Conservation (phyloP, 2,888 invertebrate species). For the Caenorhabditis sp. region DNA sequence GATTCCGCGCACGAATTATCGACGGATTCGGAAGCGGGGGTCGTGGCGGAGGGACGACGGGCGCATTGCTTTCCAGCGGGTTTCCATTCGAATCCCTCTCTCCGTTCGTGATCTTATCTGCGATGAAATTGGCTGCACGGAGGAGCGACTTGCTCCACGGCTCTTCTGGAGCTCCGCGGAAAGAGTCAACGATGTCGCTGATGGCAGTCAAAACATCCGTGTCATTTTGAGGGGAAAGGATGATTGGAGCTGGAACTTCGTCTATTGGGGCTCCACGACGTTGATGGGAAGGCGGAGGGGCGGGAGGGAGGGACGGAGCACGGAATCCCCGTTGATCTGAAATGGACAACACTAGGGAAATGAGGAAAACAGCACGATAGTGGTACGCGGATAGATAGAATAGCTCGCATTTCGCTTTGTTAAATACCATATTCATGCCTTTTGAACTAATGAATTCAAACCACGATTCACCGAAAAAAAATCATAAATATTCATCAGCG, state of each 20-base stretch:
- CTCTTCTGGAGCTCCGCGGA: constrained; percentile 59
- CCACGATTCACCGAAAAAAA: constrained; percentile 10
- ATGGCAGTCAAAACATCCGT: constrained; percentile 60
- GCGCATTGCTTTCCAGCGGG: constrained; percentile 6
- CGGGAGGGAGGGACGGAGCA: constrained; percentile 55
- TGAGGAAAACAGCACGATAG: constrained; percentile 21
- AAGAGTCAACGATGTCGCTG: constrained; percentile 65
- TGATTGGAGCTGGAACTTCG: constrained; percentile 58
- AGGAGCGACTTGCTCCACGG: constrained; percentile 74
- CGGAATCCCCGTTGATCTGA: constrained; percentile 44
- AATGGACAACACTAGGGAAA: constrained; percentile 43
- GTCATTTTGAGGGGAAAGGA: constrained; percentile 61
- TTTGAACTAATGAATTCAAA: not conserved
- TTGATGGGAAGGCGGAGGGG: constrained; percentile 10
- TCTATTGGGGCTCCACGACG: constrained; percentile 30
- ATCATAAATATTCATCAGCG: not conserved
- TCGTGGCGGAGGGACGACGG: constrained; percentile 19
- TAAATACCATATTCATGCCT: no score
- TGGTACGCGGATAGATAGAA: not conserved
- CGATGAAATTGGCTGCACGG: constrained; percentile 74
- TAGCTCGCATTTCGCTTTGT: no score
- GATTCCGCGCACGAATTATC: constrained; percentile 24
- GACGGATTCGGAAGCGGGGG: constrained; percentile 25
- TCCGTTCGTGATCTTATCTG: constrained; percentile 68
- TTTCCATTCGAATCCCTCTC: constrained; percentile 54